phyloP scores from a whole-genome alignment of 1,140 invertebrate species.

The Pissodes strobi region DNA sequence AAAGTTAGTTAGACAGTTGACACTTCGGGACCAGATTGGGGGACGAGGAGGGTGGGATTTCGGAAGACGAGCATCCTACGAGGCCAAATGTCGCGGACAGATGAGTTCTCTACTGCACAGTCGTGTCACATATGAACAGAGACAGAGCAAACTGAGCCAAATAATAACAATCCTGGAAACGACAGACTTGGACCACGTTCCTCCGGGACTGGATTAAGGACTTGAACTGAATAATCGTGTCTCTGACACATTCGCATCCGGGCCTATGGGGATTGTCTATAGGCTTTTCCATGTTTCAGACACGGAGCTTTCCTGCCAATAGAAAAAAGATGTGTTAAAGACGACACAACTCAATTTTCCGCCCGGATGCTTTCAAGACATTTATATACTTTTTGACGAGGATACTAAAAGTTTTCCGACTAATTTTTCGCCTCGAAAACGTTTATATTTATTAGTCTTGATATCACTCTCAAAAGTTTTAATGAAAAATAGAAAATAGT shows the following conservation, averaged over 20 bases:
- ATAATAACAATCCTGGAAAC: slow-evolving; percentile 36
- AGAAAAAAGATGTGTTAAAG: slow-evolving; percentile 14
- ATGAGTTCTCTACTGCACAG: slow-evolving; percentile 20
- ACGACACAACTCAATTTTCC: slow-evolving; percentile 7
- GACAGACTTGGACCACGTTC: slow-evolving; percentile 32
- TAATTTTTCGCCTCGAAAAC: not conserved
- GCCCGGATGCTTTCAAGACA: not conserved
- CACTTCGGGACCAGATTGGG: slow-evolving; percentile 13
- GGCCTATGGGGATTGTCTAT: slow-evolving; percentile 23
- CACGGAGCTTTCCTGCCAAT: not conserved
- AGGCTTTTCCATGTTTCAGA: slow-evolving; percentile 25
- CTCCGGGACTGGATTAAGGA: slow-evolving; percentile 30
- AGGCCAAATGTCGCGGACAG: slow-evolving; percentile 27
- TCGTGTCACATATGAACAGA: slow-evolving; percentile 28
- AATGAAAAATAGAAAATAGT: too few relatives aligned
- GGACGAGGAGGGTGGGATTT: too few relatives aligned
- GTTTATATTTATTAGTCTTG: too few relatives aligned
- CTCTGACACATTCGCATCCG: slow-evolving; percentile 26
- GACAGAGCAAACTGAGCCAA: slow-evolving; percentile 20
- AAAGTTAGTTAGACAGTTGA: slow-evolving; percentile 21
- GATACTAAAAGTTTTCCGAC: not conserved
- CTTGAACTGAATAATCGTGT: slow-evolving; percentile 36
- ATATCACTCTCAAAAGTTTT: too few relatives aligned
- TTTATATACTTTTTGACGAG: slow-evolving; percentile 9
- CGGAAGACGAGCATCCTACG: slow-evolving; percentile 9